phyloP scores from a whole-genome alignment of 1,140 invertebrate genomes.

The Radopholus similis region DNA sequence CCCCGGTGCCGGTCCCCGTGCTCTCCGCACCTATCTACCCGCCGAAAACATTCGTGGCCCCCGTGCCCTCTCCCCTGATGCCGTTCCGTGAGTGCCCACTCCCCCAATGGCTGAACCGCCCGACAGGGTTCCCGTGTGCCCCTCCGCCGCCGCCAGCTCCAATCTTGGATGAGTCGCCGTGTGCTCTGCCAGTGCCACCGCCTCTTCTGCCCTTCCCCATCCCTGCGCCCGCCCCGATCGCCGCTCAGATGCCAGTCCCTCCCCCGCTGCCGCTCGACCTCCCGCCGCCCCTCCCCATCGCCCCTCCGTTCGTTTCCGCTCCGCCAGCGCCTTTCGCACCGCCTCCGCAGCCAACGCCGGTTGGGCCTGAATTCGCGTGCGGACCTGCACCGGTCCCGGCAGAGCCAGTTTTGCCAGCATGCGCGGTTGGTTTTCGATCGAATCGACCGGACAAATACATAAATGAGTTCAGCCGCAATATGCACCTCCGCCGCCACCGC shows the following conservation, averaged over 20 bases:
- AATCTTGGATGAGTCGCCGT: not conserved
- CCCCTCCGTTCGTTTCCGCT: not conserved
- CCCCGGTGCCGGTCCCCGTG: slow-evolving; percentile 25
- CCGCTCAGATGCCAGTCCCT: no score
- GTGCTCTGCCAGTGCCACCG: not conserved
- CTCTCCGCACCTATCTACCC: slow-evolving; percentile 20
- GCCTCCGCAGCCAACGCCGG: slow-evolving; percentile 2
- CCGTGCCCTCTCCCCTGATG: not conserved
- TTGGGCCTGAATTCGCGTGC: not conserved
- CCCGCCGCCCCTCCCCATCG: not conserved
- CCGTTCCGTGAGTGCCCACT: not conserved
- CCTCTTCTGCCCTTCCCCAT: not conserved
- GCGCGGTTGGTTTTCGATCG: not conserved
- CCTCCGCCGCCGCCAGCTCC: not conserved
- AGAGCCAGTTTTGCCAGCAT: no score
- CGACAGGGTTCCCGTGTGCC: not conserved
- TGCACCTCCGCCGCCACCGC: slow-evolving; percentile 3
- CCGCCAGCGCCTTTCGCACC: slow-evolving; percentile 11
- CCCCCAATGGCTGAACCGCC: not conserved
- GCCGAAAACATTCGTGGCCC: slow-evolving; percentile 19
- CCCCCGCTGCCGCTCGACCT: not conserved
- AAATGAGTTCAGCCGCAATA: not conserved
- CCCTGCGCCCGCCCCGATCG: not conserved
- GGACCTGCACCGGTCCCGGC: not conserved
- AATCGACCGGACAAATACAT: not conserved